These are phyloP conservation scores for Drosophila ohnishii DNA, from an alignment of 1,140 invertebrate genomes.

Conservation along the genomic window DNA sequence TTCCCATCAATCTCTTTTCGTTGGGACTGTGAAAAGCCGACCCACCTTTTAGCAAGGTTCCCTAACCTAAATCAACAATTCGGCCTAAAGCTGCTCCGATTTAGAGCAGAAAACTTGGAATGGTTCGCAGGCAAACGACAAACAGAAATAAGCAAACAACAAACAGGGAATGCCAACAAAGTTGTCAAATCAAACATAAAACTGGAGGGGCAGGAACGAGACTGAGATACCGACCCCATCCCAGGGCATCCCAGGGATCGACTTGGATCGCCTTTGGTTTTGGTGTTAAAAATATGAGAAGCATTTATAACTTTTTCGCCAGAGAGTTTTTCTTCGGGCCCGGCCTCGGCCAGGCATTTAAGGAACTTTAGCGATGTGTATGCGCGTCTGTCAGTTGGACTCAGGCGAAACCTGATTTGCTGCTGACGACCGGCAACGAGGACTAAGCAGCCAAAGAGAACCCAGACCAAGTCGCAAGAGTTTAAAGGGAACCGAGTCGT, in stretches of 20 bases:
- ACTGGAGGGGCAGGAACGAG: conserved; percentile 36
- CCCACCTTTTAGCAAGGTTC: conserved; percentile 10
- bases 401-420: conserved; percentile 68
- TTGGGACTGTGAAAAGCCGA: conserved; percentile 2
- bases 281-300: conserved; percentile 74
- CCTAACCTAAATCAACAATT: conserved; percentile 66
- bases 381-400: conserved; percentile 57
- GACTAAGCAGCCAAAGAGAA: conserved; percentile 25
- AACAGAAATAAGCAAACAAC: conserved; percentile 29
- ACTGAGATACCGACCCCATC: conserved; percentile 7
- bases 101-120: conserved; percentile 41
- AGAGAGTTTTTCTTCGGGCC: conserved; percentile 22
- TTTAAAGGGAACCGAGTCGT: conserved; percentile 62
- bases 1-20: conserved; percentile 9
- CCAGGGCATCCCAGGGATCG: conserved; percentile 13
- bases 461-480: conserved; percentile 56
- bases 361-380: conserved; percentile 74
- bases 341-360: conserved; percentile 51
- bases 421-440: conserved; percentile 44
- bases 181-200: conserved; percentile 76
- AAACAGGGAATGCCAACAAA: conserved; percentile 55
- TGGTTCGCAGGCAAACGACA: conserved; percentile 42
- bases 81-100: conserved; percentile 35
- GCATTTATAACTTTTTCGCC: conserved; percentile 62
- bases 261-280: conserved; percentile 34